These are phyloP conservation scores for Sciurus vulgaris DNA, from an alignment of 2,797 vertebrate species.

Conservation along the genomic window DNA sequence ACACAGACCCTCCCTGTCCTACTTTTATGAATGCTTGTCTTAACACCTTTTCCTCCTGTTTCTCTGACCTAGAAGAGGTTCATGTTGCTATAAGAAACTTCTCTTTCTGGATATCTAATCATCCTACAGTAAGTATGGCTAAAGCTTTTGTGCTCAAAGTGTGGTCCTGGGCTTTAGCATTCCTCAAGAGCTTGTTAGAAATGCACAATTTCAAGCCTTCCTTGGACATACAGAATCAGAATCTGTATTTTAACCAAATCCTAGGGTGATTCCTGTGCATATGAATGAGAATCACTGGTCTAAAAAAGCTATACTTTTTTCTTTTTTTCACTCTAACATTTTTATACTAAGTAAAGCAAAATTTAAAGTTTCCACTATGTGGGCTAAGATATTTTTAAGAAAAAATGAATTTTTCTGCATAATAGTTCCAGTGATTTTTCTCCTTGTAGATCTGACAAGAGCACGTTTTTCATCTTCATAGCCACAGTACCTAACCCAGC, in stretches of 20 bases:
- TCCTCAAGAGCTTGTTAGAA: background rate
- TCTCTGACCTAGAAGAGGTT: conserved; percentile 63
- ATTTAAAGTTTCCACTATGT: background rate
- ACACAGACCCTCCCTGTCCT: conserved; percentile 67
- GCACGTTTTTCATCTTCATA: background rate
- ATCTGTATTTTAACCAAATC: background rate
- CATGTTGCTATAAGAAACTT: conserved; percentile 44
- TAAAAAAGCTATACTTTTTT: background rate
- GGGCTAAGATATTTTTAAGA: conserved; percentile 33
- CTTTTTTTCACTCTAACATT: background rate
- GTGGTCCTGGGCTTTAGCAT: background rate
- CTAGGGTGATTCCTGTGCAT: background rate
- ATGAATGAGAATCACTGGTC: background rate
- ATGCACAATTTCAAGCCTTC: background rate
- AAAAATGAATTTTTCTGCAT: conserved; percentile 12
- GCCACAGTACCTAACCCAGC: background rate
- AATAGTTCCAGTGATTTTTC: conserved; percentile 20
- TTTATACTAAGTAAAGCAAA: conserved; percentile 51
- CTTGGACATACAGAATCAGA: background rate
- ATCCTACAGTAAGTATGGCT: background rate
- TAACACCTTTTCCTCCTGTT: conserved; percentile 42
- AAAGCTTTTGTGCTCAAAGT: background rate
- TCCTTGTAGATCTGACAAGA: conserved; percentile 4
- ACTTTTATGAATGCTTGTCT: conserved; percentile 65
- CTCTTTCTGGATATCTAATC: background rate